Conservation (phyloP, 2,888 invertebrate species). For the Ferrisia virgata region DNA sequence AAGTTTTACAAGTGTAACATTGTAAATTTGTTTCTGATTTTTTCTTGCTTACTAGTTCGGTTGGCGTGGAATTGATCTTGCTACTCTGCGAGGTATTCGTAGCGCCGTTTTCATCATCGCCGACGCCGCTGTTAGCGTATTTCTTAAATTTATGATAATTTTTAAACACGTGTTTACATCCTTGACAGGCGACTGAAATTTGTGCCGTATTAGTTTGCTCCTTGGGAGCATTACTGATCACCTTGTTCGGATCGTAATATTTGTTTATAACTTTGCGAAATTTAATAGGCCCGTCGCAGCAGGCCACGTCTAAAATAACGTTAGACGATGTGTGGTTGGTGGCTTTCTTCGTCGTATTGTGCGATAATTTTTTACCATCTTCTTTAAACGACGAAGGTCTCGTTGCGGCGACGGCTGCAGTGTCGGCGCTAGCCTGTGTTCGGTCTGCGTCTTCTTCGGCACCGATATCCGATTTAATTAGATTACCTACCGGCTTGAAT, state of each 20-base stretch:
- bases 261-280: slow-evolving; percentile 81
- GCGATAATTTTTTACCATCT: not conserved
- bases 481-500: slow-evolving; percentile 31
- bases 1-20: slow-evolving; percentile 90
- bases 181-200: slow-evolving; percentile 61
- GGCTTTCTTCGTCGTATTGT: slow-evolving; percentile 16
- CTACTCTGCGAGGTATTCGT: slow-evolving; percentile 59
- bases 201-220: slow-evolving; percentile 51
- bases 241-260: slow-evolving; percentile 62
- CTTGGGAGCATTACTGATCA: slow-evolving; percentile 50
- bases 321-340: slow-evolving; percentile 44
- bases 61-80: slow-evolving; percentile 47
- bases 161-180: slow-evolving; percentile 76
- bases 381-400: not conserved
- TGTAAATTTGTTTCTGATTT: slow-evolving; percentile 66
- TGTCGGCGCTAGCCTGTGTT: not conserved
- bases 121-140: slow-evolving; percentile 54
- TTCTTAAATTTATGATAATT: slow-evolving; percentile 85
- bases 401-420: not conserved
- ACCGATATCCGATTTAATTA: not conserved
- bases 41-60: slow-evolving; percentile 13
- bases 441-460: not conserved
- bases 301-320: slow-evolving; percentile 76
- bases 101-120: slow-evolving; percentile 59
- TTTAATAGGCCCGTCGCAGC: slow-evolving; percentile 85